phyloP scores from a whole-genome alignment of 2,113 vertebrate genomes.

The Neogale vison region DNA sequence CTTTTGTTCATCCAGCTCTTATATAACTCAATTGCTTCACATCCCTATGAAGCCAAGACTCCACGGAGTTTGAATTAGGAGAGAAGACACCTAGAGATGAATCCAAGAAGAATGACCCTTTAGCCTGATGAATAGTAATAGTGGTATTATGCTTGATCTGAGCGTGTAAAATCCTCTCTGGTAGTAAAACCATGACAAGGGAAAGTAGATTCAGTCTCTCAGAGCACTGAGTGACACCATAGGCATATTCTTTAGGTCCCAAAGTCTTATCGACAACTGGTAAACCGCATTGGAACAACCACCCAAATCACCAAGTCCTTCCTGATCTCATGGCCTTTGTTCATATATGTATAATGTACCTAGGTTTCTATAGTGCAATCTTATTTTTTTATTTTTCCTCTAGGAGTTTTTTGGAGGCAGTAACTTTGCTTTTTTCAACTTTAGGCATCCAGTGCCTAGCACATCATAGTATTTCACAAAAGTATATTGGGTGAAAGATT shows the following conservation, averaged over 20 bases:
- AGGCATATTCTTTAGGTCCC: background rate
- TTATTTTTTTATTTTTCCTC: background rate
- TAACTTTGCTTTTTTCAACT: background rate
- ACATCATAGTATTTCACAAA: background rate
- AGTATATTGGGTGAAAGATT: background rate
- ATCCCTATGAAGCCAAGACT: background rate
- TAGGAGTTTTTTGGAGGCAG: background rate
- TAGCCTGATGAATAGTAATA: background rate
- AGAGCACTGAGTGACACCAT: background rate
- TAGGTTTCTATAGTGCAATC: background rate
- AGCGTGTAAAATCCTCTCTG: background rate
- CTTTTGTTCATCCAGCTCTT: background rate
- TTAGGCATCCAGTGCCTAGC: background rate
- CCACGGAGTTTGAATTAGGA: background rate
- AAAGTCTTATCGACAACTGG: background rate
- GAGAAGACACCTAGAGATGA: constrained; percentile 32
- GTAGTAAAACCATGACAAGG: background rate
- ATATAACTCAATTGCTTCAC: background rate
- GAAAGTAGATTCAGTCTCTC: background rate
- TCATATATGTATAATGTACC: background rate
- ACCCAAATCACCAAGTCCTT: accelerated
- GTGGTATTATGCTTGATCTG: background rate
- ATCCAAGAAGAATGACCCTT: constrained; percentile 43
- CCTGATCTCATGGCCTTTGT: background rate
- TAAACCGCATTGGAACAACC: background rate